A percentile compares a stretch with the other conserved stretches of the same genome.
Evolutionary conservation across 2,888 invertebrate species (phyloP).

Genomic region (Thymelicus lineola): DNA sequence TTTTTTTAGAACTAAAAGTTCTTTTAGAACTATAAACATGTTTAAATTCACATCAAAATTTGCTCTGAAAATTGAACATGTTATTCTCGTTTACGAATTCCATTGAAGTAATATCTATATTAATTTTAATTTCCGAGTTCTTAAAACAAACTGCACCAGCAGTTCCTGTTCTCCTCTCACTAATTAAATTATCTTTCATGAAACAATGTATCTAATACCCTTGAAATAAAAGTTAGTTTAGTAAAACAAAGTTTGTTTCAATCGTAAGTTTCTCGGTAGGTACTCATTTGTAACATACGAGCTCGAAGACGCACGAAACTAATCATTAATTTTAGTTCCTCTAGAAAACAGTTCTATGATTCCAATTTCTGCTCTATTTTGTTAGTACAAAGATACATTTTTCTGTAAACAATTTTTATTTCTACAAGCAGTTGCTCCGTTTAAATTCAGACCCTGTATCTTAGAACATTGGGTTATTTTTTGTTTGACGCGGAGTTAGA

Average conservation of each 20-base stretch:
- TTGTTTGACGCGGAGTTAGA: not conserved
- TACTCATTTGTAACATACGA: slow-evolving; percentile 37
- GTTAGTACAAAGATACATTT: not conserved
- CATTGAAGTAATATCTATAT: slow-evolving; percentile 2
- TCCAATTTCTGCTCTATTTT: not conserved
- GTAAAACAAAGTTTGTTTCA: not conserved
- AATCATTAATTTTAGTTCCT: slow-evolving; percentile 35
- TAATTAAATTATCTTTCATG: slow-evolving; percentile 29
- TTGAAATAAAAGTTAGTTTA: slow-evolving; percentile 28
- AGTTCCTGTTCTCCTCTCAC: slow-evolving; percentile 7
- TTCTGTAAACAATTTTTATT: not conserved
- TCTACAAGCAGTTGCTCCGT: not conserved
- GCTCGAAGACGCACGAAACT: slow-evolving; percentile 32
- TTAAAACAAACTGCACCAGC: slow-evolving; percentile 10
- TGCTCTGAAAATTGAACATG: no score
- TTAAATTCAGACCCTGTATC: not conserved
- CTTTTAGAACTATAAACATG: no score
- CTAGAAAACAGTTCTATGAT: slow-evolving; percentile 6
- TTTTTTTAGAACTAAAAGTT: no score
- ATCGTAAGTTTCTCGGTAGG: slow-evolving; percentile 31
- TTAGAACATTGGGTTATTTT: not conserved
- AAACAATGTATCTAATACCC: slow-evolving; percentile 7
- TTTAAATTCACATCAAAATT: no score
- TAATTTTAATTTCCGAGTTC: slow-evolving; percentile 28
- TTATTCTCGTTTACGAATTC: not conserved